Evolutionary conservation across 1,140 invertebrate genomes (phyloP).

Genomic region (Trialeurodes vaporariorum): DNA sequence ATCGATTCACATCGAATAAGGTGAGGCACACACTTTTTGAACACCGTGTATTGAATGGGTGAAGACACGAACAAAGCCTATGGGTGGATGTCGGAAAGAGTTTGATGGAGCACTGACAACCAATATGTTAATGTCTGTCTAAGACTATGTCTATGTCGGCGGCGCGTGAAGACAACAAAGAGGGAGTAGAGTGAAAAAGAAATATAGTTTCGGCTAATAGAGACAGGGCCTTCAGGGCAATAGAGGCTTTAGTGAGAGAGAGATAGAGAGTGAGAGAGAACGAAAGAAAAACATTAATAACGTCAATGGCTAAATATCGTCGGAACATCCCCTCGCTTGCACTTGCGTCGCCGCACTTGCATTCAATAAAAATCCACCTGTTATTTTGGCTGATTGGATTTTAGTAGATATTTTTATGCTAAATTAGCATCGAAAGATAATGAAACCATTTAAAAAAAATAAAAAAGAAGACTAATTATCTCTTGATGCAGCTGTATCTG

Average conservation of each 20-base stretch:
- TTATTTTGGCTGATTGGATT: too few relatives aligned
- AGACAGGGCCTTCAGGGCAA: neutral
- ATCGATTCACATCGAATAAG: too few relatives aligned
- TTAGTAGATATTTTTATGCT: too few relatives aligned
- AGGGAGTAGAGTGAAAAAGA: neutral
- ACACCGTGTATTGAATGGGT: too few relatives aligned
- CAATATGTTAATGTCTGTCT: neutral
- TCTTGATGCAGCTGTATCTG: too few relatives aligned
- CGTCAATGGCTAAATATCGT: neutral
- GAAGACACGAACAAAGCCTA: neutral
- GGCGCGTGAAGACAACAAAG: neutral
- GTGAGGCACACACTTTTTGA: too few relatives aligned
- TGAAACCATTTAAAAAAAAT: too few relatives aligned
- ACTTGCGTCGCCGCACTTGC: too few relatives aligned
- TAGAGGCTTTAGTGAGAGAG: neutral
- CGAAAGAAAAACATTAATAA: neutral
- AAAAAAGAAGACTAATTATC: too few relatives aligned
- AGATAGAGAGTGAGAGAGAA: too few relatives aligned
- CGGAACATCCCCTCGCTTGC: neutral
- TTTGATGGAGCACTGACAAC: neutral
- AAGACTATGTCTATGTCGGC: neutral
- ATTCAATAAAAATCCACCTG: too few relatives aligned
- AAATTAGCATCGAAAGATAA: too few relatives aligned
- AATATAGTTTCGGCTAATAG: neutral
- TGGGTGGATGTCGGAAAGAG: neutral